These are phyloP conservation scores for Leiothrix lutea DNA, from an alignment of 2,113 vertebrate species.

Conservation along the genomic window DNA sequence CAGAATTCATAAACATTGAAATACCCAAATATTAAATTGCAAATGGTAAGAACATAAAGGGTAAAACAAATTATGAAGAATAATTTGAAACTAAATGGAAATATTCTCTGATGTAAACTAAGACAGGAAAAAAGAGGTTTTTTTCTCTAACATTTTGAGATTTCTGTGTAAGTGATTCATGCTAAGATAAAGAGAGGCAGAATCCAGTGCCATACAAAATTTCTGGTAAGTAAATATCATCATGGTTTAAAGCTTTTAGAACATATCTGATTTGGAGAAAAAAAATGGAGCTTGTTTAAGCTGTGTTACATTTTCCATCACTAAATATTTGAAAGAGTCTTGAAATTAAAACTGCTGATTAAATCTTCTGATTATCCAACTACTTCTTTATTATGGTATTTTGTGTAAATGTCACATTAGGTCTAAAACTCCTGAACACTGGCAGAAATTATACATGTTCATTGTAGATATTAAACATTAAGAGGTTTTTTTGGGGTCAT, in stretches of 20 bases:
- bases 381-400: neutral
- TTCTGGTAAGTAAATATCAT: neutral
- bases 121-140: accelerated
- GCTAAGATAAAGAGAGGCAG: neutral
- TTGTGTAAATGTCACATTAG: neutral
- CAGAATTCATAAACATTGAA: neutral
- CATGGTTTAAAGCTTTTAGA: neutral
- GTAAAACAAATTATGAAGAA: neutral
- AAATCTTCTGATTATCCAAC: neutral
- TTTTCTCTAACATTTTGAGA: neutral
- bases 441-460: neutral
- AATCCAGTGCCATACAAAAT: neutral
- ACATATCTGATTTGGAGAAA: neutral
- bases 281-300: neutral
- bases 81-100: neutral
- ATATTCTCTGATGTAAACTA: neutral
- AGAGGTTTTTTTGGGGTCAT: conserved; percentile 38
- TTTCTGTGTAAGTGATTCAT: neutral
- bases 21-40: neutral
- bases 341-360: neutral
- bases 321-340: neutral
- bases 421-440: neutral
- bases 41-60: neutral
- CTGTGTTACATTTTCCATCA: neutral
- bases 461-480: conserved; percentile 14